Conservation (phyloP, 2,113 vertebrate species). For the Gallinago jamesoni region DNA sequence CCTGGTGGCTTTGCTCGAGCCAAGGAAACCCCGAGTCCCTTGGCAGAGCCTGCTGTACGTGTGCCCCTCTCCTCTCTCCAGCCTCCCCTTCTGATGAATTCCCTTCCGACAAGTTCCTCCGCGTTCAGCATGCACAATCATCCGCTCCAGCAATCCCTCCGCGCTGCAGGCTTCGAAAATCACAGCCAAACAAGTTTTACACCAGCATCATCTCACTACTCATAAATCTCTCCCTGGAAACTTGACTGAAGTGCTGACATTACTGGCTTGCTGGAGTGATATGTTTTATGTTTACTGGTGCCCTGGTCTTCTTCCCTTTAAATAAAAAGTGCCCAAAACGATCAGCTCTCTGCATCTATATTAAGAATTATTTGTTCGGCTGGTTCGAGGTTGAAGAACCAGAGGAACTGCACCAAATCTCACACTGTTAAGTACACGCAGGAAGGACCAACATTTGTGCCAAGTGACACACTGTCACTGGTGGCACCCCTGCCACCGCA, state of each 20-base stretch:
- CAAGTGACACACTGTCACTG: rapidly evolving
- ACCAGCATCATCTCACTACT: neutral
- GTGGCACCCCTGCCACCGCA: neutral
- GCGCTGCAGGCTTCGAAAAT: neutral
- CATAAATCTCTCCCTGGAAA: slow-evolving; percentile 47
- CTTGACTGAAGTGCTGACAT: slow-evolving; percentile 29
- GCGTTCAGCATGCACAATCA: neutral
- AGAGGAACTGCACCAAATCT: neutral
- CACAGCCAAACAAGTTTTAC: neutral
- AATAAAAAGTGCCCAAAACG: neutral
- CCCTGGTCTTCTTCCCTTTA: neutral
- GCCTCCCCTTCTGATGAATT: neutral
- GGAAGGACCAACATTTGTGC: neutral
- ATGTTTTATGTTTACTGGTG: neutral
- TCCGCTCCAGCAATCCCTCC: neutral
- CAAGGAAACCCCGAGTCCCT: neutral
- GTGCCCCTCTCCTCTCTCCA: neutral
- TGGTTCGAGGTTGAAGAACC: neutral
- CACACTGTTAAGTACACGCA: rapidly evolving
- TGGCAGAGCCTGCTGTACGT: rapidly evolving
- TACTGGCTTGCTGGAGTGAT: neutral
- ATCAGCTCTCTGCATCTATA: neutral
- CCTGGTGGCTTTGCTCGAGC: neutral
- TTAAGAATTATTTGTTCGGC: neutral
- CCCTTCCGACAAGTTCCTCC: neutral